Evolutionary conservation across 2,113 vertebrate genomes (phyloP).

Genomic region (Psilopogon haemacephalus): DNA sequence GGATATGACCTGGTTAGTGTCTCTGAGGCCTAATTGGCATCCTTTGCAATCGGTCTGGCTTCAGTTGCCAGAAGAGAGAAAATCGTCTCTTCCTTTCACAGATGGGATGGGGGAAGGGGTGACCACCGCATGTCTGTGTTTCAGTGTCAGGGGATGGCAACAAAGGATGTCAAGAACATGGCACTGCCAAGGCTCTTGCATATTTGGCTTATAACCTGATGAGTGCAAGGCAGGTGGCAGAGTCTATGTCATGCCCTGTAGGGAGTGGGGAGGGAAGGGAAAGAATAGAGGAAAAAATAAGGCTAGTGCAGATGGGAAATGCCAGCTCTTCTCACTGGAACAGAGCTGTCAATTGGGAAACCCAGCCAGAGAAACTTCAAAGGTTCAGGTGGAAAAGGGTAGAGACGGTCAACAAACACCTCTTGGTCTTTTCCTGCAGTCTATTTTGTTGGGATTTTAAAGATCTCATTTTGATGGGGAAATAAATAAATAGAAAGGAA

Average conservation of each 20-base stretch:
- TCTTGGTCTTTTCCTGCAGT: background rate
- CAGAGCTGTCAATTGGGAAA: background rate
- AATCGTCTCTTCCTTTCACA: constrained; percentile 38
- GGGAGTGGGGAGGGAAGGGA: constrained; percentile 9
- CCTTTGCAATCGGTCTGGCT: background rate
- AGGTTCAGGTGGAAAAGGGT: background rate
- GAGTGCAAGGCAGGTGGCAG: constrained; percentile 53
- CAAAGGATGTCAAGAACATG: constrained; percentile 51
- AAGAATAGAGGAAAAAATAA: constrained; percentile 52
- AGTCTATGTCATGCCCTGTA: constrained; percentile 59
- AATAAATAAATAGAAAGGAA: background rate
- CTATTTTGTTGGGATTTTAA: background rate
- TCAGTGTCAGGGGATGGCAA: constrained; percentile 50
- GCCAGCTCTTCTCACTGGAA: constrained; percentile 36
- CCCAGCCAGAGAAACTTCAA: constrained; percentile 9
- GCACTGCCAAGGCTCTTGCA: constrained; percentile 11
- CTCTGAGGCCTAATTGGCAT: constrained; percentile 48
- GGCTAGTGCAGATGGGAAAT: constrained; percentile 45
- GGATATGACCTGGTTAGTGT: constrained; percentile 34
- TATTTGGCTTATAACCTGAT: constrained; percentile 63
- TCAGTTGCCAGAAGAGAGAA: constrained; percentile 36
- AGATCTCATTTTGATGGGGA: background rate
- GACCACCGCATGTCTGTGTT: constrained; percentile 7
- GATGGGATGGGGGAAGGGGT: constrained; percentile 60
- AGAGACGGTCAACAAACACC: background rate